phyloP scores from a whole-genome alignment of 2,113 vertebrate species.

The Corythaeola cristata region DNA sequence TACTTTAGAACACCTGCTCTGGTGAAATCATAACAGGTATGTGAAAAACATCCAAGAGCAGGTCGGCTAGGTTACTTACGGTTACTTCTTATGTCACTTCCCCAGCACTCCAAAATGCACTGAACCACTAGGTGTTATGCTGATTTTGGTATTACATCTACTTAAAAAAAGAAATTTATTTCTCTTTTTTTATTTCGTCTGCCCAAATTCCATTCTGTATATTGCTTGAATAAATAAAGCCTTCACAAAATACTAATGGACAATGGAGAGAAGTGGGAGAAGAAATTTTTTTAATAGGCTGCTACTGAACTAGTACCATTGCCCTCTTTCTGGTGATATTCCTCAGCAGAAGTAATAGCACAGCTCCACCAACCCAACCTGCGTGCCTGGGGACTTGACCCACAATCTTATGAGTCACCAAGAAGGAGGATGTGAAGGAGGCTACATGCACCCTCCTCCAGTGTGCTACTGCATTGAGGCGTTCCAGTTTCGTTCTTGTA shows the following conservation, averaged over 20 bases:
- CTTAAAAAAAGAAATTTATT: no score
- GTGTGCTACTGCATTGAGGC: fast-evolving
- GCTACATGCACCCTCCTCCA: fast-evolving
- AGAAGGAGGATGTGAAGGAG: neutral
- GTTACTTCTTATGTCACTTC: neutral
- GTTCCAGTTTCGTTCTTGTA: neutral
- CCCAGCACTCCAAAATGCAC: neutral
- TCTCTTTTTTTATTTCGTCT: no score
- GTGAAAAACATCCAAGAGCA: neutral
- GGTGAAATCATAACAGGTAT: neutral
- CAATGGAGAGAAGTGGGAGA: neutral
- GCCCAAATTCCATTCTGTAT: neutral
- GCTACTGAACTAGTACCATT: neutral
- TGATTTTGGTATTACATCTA: neutral
- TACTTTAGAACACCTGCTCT: neutral
- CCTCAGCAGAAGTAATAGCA: neutral
- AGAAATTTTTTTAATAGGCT: neutral
- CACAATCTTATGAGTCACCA: neutral
- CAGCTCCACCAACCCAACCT: neutral
- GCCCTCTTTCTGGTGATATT: neutral
- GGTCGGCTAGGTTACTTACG: neutral
- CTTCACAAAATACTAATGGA: neutral
- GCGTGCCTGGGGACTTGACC: neutral
- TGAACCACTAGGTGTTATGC: neutral
- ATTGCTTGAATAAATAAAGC: neutral